Conservation (phyloP, 2,797 vertebrate genomes). For the Okamejei kenojei region DNA sequence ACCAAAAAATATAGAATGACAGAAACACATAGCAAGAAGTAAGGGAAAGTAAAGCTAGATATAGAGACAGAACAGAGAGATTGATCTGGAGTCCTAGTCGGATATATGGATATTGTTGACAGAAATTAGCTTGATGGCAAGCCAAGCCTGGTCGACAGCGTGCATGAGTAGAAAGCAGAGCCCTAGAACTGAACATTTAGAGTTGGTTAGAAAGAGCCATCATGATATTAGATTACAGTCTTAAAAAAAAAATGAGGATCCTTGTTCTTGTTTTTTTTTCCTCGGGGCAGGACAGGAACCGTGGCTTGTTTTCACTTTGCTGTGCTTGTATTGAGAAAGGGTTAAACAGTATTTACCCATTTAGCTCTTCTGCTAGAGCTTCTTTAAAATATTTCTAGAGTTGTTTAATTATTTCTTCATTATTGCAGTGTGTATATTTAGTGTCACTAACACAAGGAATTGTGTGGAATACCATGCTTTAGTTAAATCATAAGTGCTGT, state of each 20-base stretch:
- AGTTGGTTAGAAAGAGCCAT: not conserved
- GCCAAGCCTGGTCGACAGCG: conserved; percentile 4
- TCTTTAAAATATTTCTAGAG: not conserved
- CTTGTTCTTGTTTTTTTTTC: not conserved
- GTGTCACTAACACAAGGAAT: not conserved
- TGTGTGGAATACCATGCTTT: not conserved
- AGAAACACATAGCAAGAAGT: not conserved
- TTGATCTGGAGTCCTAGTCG: not conserved
- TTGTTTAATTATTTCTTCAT: not conserved
- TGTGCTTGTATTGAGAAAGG: not conserved
- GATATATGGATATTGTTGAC: conserved; percentile 29
- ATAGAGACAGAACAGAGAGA: not conserved
- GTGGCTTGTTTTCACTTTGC: not conserved
- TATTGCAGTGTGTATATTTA: not conserved
- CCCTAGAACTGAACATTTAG: not conserved
- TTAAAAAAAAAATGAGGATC: not conserved
- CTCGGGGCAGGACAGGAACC: not conserved
- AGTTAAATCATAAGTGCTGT: not conserved
- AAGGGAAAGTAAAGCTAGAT: not conserved
- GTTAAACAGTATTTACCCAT: not conserved
- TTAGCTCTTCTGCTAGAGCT: not conserved
- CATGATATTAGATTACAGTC: not conserved
- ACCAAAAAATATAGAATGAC: not conserved
- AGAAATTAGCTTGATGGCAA: conserved; percentile 23
- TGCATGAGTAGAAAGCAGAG: not conserved